Evolutionary conservation across 37 sponge, comb jelly and placozoan species (phyloP), one percentile per base, ranked within the genome.

Genomic region (Lycopodina hypogea): DNA sequence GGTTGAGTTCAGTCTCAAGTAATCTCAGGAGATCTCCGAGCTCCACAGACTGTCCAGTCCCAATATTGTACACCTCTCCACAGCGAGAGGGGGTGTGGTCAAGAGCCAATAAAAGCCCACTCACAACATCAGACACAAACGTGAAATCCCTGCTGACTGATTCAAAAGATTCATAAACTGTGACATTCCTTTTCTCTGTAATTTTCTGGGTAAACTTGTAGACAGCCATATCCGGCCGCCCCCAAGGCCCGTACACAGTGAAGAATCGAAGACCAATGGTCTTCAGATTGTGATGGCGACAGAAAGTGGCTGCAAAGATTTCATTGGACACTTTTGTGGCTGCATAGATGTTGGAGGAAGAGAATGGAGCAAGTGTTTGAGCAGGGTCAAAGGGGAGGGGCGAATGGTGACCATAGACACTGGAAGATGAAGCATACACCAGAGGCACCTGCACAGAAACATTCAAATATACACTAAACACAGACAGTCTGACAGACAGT

Each of bases 211-310:
- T 37, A 70, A 80, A 80, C 71, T 85, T 81, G 76, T 88, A 93
- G 23, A 84, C 89, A 59, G 93, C 93, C 93, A 93, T 93, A 70
- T 93, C 93, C 15, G 89, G 93, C 40, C 93, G 29, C 3, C 93
- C 93, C 93, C 93, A 93, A 8, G 93, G 89, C 0, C 93, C 93
- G 40, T 93, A 93, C 48, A 93, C 93, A 19, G 93, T 85, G 53
- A 93, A 93, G 52, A 88, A 78, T 0, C 93, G 65, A 0, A 88
- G 75, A 0, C 89, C 93, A 23, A 93, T 34, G 17, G 72, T 38
- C 64, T 22, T 28, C 61, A 85, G 23, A 28, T 42, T 50, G 53
- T 84, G 51, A 48, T 78, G 74, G 14, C 42, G 19, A 30, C 93
- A 92, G 79, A 88, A 88, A 28, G 88, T 68, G 19, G 57, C 19